A percentile compares a stretch with the other conserved stretches of the same genome.
phyloP scores from a whole-genome alignment of 2,888 invertebrate genomes.

The Thymelicus lineola region DNA sequence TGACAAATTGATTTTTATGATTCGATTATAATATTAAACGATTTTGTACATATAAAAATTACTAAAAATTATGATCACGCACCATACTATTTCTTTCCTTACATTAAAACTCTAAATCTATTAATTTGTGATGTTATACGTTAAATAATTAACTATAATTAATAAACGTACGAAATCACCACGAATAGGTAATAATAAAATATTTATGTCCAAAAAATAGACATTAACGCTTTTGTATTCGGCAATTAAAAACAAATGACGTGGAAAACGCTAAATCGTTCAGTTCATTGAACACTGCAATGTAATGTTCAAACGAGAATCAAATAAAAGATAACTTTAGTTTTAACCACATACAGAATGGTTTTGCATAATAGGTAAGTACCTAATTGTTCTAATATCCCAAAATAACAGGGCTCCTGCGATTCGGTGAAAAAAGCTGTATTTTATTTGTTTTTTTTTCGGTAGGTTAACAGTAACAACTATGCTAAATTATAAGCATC shows the following conservation, averaged over 20 bases:
- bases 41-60: too few species aligned
- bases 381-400: neutral
- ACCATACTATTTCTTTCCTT: too few species aligned
- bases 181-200: neutral
- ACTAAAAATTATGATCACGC: too few species aligned
- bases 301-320: conserved; percentile 36
- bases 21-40: too few species aligned
- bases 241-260: conserved; percentile 33
- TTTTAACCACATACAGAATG: conserved; percentile 13
- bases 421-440: too few species aligned
- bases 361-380: conserved; percentile 3
- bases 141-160: too few species aligned
- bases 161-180: neutral
- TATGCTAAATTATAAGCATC: too few species aligned
- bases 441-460: too few species aligned
- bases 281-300: conserved; percentile 37
- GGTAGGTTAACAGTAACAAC: too few species aligned
- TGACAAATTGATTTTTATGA: too few species aligned
- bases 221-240: conserved; percentile 31
- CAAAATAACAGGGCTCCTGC: neutral
- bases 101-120: too few species aligned
- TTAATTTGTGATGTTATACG: too few species aligned
- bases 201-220: conserved; percentile 21
- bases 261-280: conserved; percentile 35
- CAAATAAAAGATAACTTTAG: conserved; percentile 33